Evolutionary conservation across 2,797 vertebrate species (phyloP).

Genomic region (Spatula clypeata): DNA sequence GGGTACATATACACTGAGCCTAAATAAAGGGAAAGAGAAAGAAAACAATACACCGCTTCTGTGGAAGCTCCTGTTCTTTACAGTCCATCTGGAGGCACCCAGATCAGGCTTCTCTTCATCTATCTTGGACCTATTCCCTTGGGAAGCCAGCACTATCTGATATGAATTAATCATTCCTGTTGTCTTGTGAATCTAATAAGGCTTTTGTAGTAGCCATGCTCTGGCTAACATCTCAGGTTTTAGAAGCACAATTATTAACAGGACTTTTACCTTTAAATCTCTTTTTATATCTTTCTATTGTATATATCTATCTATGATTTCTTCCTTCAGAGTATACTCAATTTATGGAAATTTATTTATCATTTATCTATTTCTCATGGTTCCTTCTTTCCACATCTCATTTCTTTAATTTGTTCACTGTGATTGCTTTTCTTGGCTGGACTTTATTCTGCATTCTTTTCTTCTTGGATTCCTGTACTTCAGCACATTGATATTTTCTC

Average conservation of each 20-base stretch:
- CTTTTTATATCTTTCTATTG: background rate
- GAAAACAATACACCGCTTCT: background rate
- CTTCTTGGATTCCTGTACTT: background rate
- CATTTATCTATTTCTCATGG: background rate
- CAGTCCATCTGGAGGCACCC: background rate
- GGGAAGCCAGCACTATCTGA: background rate
- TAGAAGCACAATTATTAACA: background rate
- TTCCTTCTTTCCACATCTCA: background rate
- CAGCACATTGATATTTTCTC: background rate
- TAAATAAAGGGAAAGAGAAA: background rate
- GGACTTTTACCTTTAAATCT: background rate
- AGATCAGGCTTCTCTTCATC: background rate
- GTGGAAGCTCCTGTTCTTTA: background rate
- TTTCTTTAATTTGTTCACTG: background rate
- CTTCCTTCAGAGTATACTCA: background rate
- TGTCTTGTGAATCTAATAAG: background rate
- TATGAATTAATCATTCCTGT: background rate
- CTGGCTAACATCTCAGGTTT: background rate
- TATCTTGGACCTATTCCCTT: background rate
- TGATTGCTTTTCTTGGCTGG: background rate
- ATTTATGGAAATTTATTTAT: background rate
- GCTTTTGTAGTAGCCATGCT: background rate
- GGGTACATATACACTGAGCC: background rate
- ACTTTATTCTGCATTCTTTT: background rate
- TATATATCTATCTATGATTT: background rate